Conservation (phyloP, 2,113 vertebrate genomes). For the Gadus chalcogrammus region DNA sequence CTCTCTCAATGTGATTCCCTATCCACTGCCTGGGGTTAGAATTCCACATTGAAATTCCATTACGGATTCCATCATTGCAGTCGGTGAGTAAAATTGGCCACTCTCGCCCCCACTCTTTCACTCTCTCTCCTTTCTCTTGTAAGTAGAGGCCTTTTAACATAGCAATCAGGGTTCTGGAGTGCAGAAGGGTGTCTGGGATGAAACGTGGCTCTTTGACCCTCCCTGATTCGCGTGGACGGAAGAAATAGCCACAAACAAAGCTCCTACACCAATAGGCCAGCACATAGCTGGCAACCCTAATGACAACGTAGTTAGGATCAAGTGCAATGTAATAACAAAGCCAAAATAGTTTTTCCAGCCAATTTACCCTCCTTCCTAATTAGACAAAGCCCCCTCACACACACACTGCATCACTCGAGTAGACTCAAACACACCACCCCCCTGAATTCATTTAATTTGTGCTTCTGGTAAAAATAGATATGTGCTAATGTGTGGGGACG, state of each 20-base stretch:
- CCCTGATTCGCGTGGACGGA: constrained; percentile 36
- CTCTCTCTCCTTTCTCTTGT: constrained; percentile 47
- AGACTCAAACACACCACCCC: too few relatives aligned
- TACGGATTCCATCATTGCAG: constrained; percentile 54
- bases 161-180: constrained; percentile 52
- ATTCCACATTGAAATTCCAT: constrained; percentile 71
- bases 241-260: constrained; percentile 10
- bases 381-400: neutral
- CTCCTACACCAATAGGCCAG: constrained; percentile 1
- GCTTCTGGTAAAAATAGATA: neutral
- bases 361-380: neutral
- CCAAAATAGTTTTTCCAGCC: constrained; percentile 12
- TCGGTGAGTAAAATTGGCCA: constrained; percentile 18
- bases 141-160: constrained; percentile 59
- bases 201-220: constrained; percentile 39
- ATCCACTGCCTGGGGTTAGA: constrained; percentile 57
- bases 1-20: constrained; percentile 45
- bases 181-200: constrained; percentile 33
- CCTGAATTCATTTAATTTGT: neutral
- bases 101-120: constrained; percentile 32
- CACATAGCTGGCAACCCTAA: constrained; percentile 32
- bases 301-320: constrained; percentile 27
- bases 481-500: constrained; percentile 4
- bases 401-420: neutral
- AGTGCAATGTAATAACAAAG: constrained; percentile 14